These are phyloP conservation scores for Watsonalla binaria DNA, from an alignment of 2,888 invertebrate genomes.

Conservation along the genomic window DNA sequence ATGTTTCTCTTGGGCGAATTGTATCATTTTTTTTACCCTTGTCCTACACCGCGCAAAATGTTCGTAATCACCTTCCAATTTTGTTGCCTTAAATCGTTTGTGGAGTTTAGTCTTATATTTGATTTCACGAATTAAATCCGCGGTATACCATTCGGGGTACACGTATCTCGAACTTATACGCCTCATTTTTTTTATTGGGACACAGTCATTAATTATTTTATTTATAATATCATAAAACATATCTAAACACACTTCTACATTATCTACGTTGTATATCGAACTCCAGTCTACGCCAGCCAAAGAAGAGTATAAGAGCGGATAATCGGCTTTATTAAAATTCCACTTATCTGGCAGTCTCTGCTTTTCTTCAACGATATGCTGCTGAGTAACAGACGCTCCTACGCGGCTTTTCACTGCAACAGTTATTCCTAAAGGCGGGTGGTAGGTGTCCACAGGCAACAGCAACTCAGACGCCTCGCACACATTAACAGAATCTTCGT, in stretches of 20 bases:
- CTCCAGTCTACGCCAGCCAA: conserved; percentile 2
- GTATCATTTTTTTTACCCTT: conserved; percentile 3
- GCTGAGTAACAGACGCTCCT: background rate
- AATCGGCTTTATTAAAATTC: conserved; percentile 6
- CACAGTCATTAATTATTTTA: conserved; percentile 7
- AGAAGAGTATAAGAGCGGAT: background rate
- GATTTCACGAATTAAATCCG: conserved; percentile 8
- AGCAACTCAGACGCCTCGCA: conserved; percentile 7
- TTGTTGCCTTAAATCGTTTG: conserved; percentile 6
- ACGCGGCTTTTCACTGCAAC: background rate
- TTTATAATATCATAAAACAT: conserved; percentile 12
- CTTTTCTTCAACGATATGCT: background rate
- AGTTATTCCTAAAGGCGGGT: conserved; percentile 12
- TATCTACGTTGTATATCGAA: conserved; percentile 1
- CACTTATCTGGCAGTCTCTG: conserved; percentile 3
- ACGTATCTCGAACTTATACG: conserved; percentile 1
- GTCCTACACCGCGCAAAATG: conserved; percentile 7
- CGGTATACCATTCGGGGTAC: conserved; percentile 16
- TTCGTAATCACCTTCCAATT: conserved; percentile 5
- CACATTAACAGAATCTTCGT: conserved; percentile 6
- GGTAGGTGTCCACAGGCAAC: conserved; percentile 13
- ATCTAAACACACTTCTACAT: conserved; percentile 2
- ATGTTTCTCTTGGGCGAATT: background rate
- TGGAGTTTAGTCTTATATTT: conserved; percentile 6
- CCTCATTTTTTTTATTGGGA: conserved; percentile 10